These are phyloP conservation scores for Geopemphigus sp. DNA, from an alignment of 1,140 invertebrate species.

Conservation along the genomic window DNA sequence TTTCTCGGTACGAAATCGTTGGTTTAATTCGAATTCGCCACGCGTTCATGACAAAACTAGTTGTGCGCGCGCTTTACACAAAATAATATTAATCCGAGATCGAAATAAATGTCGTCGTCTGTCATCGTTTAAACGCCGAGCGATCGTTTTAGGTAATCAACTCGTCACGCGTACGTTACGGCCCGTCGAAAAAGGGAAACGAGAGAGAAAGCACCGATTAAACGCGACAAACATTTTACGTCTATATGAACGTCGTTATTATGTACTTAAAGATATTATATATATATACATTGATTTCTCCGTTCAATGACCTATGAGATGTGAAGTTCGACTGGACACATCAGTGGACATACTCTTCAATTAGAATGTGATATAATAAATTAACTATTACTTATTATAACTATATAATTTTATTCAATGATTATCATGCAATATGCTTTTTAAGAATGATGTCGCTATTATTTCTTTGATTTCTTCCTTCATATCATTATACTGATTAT, in stretches of 20 bases:
- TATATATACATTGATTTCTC: conserved; percentile 29
- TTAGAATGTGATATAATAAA: no score
- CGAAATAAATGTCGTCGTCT: neutral
- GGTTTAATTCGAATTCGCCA: conserved; percentile 17
- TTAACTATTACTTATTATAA: no score
- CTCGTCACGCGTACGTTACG: no score
- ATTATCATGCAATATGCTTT: no score
- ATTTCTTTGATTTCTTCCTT: no score
- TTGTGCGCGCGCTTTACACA: neutral
- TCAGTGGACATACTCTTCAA: no score
- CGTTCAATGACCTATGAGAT: neutral
- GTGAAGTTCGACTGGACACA: no score
- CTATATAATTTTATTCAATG: no score
- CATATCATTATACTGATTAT: no score
- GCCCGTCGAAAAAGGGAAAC: neutral
- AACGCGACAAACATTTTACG: neutral
- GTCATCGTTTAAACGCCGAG: neutral
- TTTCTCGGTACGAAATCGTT: neutral
- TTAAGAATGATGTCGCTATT: no score
- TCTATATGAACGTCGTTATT: neutral
- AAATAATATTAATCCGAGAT: neutral
- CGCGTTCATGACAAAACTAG: neutral
- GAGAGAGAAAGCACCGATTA: conserved; percentile 6
- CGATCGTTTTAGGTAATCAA: neutral
- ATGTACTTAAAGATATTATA: neutral